Evolutionary conservation across 2,797 vertebrate species (phyloP).

Genomic region (Salarias fasciatus): DNA sequence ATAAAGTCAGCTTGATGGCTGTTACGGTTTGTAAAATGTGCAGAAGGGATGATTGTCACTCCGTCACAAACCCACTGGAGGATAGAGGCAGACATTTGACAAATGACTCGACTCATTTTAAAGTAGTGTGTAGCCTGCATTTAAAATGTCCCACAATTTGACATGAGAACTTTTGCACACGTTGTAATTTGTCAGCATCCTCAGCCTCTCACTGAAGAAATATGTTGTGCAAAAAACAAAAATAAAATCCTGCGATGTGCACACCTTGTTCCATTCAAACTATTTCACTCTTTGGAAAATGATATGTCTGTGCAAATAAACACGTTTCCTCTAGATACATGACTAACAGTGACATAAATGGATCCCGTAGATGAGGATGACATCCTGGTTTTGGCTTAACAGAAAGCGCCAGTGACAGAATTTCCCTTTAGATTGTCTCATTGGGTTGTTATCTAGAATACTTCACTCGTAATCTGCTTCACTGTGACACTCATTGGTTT

Average conservation of each 20-base stretch:
- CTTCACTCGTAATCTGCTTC: conserved; percentile 22
- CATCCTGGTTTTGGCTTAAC: neutral
- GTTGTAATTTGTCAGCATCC: neutral
- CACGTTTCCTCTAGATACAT: conserved; percentile 8
- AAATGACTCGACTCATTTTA: conserved; percentile 27
- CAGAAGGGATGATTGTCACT: conserved; percentile 33
- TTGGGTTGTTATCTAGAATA: conserved; percentile 19
- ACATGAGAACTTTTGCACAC: conserved; percentile 7
- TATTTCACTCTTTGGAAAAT: neutral
- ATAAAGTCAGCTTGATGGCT: conserved; percentile 53
- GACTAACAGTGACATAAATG: conserved; percentile 11
- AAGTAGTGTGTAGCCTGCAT: conserved; percentile 23
- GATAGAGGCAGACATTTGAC: conserved; percentile 25
- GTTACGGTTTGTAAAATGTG: conserved; percentile 34
- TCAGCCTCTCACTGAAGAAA: conserved; percentile 8
- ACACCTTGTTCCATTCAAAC: neutral
- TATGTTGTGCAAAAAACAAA: too few species aligned
- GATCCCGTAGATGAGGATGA: neutral
- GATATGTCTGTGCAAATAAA: conserved; percentile 11
- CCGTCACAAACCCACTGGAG: conserved; percentile 38
- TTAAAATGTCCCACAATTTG: conserved; percentile 25
- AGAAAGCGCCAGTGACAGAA: conserved; percentile 23
- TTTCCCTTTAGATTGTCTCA: conserved; percentile 18
- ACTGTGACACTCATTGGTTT: conserved; percentile 14
- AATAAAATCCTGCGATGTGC: neutral